Percentiles rank a stretch among this genome's conserved stretches.
phyloP scores from a whole-genome alignment of 2,797 vertebrate species.

The Gymnocypris eckloni region DNA sequence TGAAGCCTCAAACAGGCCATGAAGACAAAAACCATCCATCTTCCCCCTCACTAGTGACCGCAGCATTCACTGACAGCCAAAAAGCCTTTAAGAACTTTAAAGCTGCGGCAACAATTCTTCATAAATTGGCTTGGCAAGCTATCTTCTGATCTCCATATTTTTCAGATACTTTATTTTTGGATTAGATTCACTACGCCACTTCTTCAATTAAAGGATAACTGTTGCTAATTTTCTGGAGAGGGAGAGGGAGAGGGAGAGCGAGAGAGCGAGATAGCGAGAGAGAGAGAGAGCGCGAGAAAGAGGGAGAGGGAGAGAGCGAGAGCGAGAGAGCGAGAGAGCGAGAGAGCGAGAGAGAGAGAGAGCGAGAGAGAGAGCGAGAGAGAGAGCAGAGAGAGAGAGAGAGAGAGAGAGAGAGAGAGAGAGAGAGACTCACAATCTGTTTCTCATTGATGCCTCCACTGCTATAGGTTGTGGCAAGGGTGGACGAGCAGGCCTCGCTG shows the following conservation, averaged over 20 bases:
- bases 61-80: slow-evolving; percentile 8
- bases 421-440: slow-evolving; percentile 84
- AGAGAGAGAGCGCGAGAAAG: no score
- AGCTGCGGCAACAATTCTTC: neutral
- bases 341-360: no score
- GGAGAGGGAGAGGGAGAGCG: neutral
- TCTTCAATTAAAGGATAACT: slow-evolving; percentile 41
- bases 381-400: no score
- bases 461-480: slow-evolving; percentile 90
- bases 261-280: no score
- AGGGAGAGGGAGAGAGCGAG: no score
- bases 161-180: slow-evolving; percentile 14
- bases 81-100: slow-evolving; percentile 9
- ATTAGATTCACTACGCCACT: slow-evolving; percentile 31
- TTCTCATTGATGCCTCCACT: slow-evolving; percentile 89
- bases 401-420: neutral
- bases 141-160: slow-evolving; percentile 27
- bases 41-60: slow-evolving; percentile 15
- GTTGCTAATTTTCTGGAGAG: slow-evolving; percentile 27
- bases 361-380: no score
- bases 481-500: slow-evolving; percentile 92
- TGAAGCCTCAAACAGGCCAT: slow-evolving; percentile 18
- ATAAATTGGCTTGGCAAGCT: slow-evolving; percentile 12
- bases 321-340: no score
- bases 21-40: slow-evolving; percentile 21